Conservation (phyloP, 1,140 invertebrate genomes). For the Drosophila tropicalis region DNA sequence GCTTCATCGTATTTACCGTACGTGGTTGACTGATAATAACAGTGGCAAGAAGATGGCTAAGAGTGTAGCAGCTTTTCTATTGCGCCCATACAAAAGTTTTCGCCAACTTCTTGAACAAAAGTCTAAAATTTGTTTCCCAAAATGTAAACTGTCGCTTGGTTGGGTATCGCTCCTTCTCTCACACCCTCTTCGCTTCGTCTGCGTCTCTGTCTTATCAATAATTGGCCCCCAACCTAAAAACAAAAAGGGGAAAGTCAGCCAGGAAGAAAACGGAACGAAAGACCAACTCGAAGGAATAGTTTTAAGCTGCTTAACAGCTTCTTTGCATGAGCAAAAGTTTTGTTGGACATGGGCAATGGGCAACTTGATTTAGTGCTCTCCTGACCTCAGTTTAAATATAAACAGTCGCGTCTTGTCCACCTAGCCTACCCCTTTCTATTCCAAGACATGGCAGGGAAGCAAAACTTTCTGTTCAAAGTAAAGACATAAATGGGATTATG, state of each 20-base stretch:
- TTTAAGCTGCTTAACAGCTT: constrained; percentile 82
- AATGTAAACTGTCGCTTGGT: constrained; percentile 78
- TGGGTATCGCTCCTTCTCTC: constrained; percentile 28
- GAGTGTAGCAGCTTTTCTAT: not conserved
- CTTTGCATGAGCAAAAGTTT: constrained; percentile 61
- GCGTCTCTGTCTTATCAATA: constrained; percentile 63
- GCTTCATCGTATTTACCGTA: constrained; percentile 42
- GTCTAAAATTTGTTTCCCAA: constrained; percentile 75
- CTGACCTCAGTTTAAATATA: constrained; percentile 83
- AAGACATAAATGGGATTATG: constrained; percentile 83
- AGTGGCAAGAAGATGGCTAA: constrained; percentile 7
- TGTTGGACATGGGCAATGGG: constrained; percentile 44
- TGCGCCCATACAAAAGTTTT: constrained; percentile 16
- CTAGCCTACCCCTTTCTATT: constrained; percentile 24
- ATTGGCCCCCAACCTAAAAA: constrained; percentile 49
- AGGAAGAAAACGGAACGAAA: too few relatives aligned
- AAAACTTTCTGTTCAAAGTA: constrained; percentile 73
- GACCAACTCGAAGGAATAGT: constrained; percentile 58
- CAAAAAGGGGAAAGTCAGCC: not conserved
- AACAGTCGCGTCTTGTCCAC: constrained; percentile 65
- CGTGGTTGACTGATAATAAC: constrained; percentile 65
- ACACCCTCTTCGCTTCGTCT: not conserved
- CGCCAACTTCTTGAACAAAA: constrained; percentile 59
- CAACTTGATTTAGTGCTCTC: constrained; percentile 83
- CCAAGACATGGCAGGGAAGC: constrained; percentile 15